A percentile compares a stretch with the other conserved stretches of the same genome.
phyloP scores from a whole-genome alignment of 2,797 vertebrate genomes.

The Delichon dasypus region DNA sequence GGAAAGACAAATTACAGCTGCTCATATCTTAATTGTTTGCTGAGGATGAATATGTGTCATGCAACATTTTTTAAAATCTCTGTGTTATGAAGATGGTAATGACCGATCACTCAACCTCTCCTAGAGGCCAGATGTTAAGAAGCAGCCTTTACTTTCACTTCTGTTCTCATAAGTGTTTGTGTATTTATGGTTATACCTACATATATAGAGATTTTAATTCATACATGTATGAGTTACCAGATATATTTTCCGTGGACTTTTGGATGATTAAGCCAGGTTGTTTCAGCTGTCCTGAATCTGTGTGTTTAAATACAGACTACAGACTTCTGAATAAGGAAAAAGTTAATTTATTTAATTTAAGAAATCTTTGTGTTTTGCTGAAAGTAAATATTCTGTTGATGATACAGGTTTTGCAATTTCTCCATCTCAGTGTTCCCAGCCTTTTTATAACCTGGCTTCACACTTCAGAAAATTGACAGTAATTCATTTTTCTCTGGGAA shows the following conservation, averaged over 20 bases:
- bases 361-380: not conserved
- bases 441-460: not conserved
- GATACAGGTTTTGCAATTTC: not conserved
- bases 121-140: not conserved
- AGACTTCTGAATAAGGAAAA: not conserved
- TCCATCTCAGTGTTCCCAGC: not conserved
- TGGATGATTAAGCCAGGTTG: not conserved
- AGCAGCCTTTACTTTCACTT: not conserved
- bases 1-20: not conserved
- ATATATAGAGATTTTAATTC: not conserved
- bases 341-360: not conserved
- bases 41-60: not conserved
- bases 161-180: not conserved
- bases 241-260: not conserved
- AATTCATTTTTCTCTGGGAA: not conserved
- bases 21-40: not conserved
- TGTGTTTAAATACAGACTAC: not conserved
- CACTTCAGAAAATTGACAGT: not conserved
- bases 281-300: not conserved
- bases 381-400: not conserved
- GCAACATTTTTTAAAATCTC: not conserved
- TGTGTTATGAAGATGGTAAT: not conserved
- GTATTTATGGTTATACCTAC: not conserved
- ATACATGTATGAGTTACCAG: not conserved
- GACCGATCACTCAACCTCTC: not conserved